Evolutionary conservation across 2,113 vertebrate genomes (phyloP).

Genomic region (Hemiscyllium ocellatum): DNA sequence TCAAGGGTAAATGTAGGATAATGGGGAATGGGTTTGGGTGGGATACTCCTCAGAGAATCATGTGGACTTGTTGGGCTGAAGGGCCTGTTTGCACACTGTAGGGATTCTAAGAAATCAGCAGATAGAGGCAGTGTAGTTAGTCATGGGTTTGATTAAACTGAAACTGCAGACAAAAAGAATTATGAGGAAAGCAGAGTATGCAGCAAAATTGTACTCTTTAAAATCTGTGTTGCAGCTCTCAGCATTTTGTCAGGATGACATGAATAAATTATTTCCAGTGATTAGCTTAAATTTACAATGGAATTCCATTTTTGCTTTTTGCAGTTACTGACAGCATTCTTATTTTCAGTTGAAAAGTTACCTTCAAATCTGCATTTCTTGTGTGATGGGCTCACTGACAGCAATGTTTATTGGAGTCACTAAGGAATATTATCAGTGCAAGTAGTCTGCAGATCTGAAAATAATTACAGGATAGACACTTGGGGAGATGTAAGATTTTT

Average conservation of each 20-base stretch:
- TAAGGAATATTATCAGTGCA: neutral
- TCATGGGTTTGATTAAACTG: neutral
- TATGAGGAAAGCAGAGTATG: neutral
- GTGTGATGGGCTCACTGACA: neutral
- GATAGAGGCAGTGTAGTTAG: neutral
- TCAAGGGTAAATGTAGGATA: no score
- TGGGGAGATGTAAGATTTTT: neutral
- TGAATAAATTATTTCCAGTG: neutral
- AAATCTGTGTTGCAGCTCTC: neutral
- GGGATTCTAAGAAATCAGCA: no score
- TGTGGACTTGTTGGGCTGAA: no score
- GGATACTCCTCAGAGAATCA: no score
- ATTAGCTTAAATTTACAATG: neutral
- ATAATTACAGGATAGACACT: slow-evolving; percentile 4
- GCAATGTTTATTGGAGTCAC: neutral
- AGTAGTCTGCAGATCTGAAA: neutral
- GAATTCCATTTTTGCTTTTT: neutral
- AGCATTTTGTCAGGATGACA: neutral
- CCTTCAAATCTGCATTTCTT: neutral
- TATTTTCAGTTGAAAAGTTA: neutral
- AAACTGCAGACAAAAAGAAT: neutral
- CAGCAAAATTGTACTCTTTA: neutral
- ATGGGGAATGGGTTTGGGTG: no score
- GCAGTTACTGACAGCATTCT: neutral
- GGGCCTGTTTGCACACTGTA: no score